Conservation (phyloP, 2,113 vertebrate genomes). For the Protobothrops flavoviridis region DNA sequence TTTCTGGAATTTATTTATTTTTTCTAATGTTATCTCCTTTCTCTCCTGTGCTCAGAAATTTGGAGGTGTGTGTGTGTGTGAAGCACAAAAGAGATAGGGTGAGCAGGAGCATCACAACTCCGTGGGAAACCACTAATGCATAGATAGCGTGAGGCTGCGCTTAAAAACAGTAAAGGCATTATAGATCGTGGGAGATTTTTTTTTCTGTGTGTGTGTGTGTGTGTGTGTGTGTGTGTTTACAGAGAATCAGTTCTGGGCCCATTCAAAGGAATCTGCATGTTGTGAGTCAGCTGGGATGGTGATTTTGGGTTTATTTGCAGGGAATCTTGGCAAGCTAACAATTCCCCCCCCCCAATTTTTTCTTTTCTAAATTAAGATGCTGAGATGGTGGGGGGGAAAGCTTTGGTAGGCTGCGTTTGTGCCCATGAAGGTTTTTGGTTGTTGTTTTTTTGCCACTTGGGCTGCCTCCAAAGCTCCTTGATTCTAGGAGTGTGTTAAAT, state of each 20-base stretch:
- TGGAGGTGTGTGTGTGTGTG: not conserved
- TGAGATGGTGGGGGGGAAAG: not conserved
- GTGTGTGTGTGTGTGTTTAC: no score
- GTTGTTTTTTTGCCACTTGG: not conserved
- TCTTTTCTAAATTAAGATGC: not conserved
- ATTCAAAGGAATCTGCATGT: not conserved
- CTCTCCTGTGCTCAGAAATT: not conserved
- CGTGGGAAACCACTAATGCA: not conserved
- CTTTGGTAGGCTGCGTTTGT: not conserved
- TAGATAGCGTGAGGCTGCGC: not conserved
- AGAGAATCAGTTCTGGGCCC: not conserved
- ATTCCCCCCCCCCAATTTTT: not conserved
- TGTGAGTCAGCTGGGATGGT: not conserved
- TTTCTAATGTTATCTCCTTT: not conserved
- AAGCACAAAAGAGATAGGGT: not conserved
- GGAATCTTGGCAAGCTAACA: not conserved
- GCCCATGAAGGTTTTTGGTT: not conserved
- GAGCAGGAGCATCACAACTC: not conserved
- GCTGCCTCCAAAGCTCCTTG: not conserved
- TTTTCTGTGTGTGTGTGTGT: no score
- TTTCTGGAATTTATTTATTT: not conserved
- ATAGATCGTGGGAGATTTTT: not conserved
- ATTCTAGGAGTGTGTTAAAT: not conserved
- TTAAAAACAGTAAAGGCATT: not conserved
- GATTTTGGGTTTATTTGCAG: not conserved